Evolutionary conservation across 92 coral and sea anemone genomes (phyloP), one percentile per base, ranked within the genome.

Genomic region (Porites lobata): DNA sequence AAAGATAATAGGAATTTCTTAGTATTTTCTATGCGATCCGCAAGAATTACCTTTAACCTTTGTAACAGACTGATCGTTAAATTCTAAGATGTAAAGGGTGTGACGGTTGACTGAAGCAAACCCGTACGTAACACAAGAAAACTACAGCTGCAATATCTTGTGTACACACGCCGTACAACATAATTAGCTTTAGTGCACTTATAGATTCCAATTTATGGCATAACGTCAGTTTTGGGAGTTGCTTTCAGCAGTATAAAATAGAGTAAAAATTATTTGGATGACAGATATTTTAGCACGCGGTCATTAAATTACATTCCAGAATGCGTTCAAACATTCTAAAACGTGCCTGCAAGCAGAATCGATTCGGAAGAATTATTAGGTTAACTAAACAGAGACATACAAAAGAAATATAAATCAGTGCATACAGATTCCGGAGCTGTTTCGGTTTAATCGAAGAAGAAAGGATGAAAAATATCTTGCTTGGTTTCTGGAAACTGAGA

Each of bases 41-140:
- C 2, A 7, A 22, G 50, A 65, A 52, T 71, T 78, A 82, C 86
- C 86, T 82, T 82, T 82, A 9, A 70, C 78, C 69, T 69, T 8
- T 26, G 13, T 22, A 17, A 14, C 12, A 26, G 11, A 15, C 19
- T 24, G 56, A 69, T 15, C 47, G 68, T 54, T 8, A 75, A 47
- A 58, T 24, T 56, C 13, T 8, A 56, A 10, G 13, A 56, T 56
- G 32, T 43, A 5, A 2, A 58, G 86, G 86, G 86, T 82, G 86
- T 71, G 78, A 82, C 78, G 38, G 9, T 24, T 52, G 9, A 52
- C 56, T 8, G 10, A 26, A 15, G 24, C 12, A 12, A 11, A 51
- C 26, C 50, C 57, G 63, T 75, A 54, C 76, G 1, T 38, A 38
- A 38, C 47, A 38, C 47, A 38, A 38, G 47, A 38, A 38, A 38